Evolutionary conservation across 92 coral and sea anemone genomes (phyloP).

Genomic region (Phymanthus crucifer): DNA sequence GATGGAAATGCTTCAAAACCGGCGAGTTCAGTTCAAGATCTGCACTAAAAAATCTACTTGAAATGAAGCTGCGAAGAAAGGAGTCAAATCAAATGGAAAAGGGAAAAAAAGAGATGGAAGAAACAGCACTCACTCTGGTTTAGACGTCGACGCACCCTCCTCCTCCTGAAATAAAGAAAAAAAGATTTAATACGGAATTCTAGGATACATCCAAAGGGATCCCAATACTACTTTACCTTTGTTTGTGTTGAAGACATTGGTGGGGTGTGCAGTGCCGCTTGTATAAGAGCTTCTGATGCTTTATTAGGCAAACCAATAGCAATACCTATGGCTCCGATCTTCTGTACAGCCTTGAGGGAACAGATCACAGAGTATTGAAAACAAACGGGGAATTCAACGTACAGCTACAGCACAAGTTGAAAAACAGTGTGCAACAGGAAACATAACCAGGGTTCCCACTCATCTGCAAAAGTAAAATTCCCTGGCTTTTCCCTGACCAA

Average conservation of each 20-base stretch:
- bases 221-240: constrained; percentile 36
- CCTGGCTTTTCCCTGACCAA: too few species aligned
- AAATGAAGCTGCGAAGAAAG: not conserved
- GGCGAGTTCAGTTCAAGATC: too few species aligned
- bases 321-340: constrained; percentile 85
- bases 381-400: too few species aligned
- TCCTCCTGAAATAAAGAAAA: not conserved
- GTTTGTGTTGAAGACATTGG: constrained; percentile 18
- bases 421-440: too few species aligned
- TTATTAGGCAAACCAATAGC: constrained; percentile 89
- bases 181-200: not conserved
- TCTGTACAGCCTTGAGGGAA: constrained; percentile 76
- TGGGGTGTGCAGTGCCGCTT: constrained; percentile 59
- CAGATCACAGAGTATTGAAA: not conserved
- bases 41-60: too few species aligned
- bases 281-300: constrained; percentile 89
- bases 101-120: not conserved
- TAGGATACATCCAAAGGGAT: not conserved
- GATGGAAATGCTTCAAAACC: too few species aligned
- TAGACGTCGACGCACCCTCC: not conserved
- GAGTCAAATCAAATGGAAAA: not conserved
- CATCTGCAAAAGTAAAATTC: too few species aligned
- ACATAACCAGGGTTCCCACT: too few species aligned
- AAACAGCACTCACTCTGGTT: constrained; percentile 13
- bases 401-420: too few species aligned